Evolutionary conservation across 2,113 vertebrate species (phyloP), one percentile per base, ranked within the genome.

Genomic region (Melierax canorus): DNA sequence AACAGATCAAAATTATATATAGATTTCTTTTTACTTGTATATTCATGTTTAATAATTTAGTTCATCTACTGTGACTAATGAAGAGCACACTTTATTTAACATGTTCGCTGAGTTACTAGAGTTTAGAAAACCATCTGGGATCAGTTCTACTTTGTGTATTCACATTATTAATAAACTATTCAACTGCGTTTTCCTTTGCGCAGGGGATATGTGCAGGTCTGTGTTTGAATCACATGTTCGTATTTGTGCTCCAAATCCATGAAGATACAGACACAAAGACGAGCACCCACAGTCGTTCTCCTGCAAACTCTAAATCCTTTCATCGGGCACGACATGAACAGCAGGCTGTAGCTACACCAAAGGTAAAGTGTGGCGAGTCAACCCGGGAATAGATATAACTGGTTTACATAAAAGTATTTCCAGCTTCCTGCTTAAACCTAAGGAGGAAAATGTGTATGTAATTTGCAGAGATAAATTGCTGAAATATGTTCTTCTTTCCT

Each of bases 281-380:
- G 26, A 39, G 27, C 20, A 95, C 71, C 6, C 6, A n/a, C 23
- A 48, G 66, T 8, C 3, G 1, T 48, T 88, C 51, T 56, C 76
- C 29, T 36, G 12, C 26, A 76, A 89, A 43, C 20, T 63, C 51
- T 39, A 58, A 55, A 68, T 64, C 41, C 51, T 94, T 63, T 55
- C 46, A 39, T 1, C 39, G 23, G 38, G 48, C 45, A 66, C 0
- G 0, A 63, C 18, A 38, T 10, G 55, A 59, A 58, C 34, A 24
- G 39, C 3, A 53, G 9, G 15, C 36, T 79, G 30, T 13, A 80
- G 39, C 36, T 60, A 51, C 32, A 76, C 18, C 36, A 36, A 39
- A 88, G 23, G 15, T 45, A 38, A 58, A 67, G 41, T 17, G 53
- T 45, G 68, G 18, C 50, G 77, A 66, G 84, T 11, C 45, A 43